Evolutionary conservation across 2,797 vertebrate species (phyloP).

Genomic region (Pogoniulus pusillus): DNA sequence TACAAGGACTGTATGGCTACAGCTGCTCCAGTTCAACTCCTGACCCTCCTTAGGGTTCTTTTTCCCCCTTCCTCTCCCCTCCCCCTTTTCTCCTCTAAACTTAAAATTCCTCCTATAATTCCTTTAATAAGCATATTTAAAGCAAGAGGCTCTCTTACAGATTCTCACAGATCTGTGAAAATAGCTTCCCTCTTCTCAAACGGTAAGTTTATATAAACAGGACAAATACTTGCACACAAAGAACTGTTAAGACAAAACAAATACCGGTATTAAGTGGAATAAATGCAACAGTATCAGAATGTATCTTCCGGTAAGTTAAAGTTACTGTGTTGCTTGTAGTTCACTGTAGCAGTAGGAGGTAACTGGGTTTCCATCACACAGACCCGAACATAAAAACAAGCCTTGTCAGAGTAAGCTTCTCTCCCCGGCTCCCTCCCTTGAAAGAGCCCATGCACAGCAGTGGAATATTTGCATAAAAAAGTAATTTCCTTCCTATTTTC

Average conservation of each 20-base stretch:
- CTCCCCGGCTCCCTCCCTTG: not conserved
- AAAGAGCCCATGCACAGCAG: not conserved
- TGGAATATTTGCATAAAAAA: not conserved
- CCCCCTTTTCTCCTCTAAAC: not conserved
- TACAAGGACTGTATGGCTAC: conserved; percentile 1
- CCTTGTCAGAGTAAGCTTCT: not conserved
- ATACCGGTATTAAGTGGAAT: not conserved
- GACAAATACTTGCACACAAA: not conserved
- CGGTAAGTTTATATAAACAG: not conserved
- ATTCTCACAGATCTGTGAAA: conserved; percentile 5
- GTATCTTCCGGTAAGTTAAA: conserved; percentile 30
- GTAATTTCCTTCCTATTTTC: not conserved
- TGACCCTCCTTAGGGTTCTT: not conserved
- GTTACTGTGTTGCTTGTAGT: not conserved
- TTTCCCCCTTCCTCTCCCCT: not conserved
- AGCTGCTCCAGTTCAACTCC: not conserved
- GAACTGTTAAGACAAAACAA: not conserved
- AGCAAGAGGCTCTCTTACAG: not conserved
- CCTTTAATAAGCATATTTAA: not conserved
- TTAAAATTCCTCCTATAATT: not conserved
- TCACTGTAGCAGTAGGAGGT: not conserved
- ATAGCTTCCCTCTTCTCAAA: conserved; percentile 3
- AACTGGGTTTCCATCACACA: not conserved
- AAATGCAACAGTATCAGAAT: not conserved
- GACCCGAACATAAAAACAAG: not conserved